Percentiles rank a stretch among this genome's conserved stretches.
Evolutionary conservation across 2,797 vertebrate genomes (phyloP).

Genomic region (Champsocephalus esox): DNA sequence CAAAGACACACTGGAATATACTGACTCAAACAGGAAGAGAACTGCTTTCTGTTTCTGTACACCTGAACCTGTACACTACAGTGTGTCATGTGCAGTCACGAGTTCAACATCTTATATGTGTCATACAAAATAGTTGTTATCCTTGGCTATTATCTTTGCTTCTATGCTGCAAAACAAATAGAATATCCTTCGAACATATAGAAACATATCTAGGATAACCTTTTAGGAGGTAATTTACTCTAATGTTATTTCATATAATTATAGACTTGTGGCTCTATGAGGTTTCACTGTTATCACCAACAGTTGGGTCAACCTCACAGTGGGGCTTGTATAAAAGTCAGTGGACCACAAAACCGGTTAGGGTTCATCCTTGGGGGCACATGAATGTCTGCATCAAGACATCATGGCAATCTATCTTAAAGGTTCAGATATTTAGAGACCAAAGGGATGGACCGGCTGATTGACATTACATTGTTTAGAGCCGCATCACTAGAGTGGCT

Average conservation of each 20-base stretch:
- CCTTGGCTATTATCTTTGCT: no score
- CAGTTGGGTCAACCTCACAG: no score
- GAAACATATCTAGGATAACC: no score
- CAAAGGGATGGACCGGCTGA: neutral
- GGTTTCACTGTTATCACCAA: neutral
- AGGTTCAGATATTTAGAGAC: no score
- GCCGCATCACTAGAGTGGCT: neutral
- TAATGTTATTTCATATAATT: no score
- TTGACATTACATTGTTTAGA: neutral
- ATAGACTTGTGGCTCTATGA: neutral
- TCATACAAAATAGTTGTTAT: no score
- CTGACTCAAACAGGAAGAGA: conserved; percentile 4
- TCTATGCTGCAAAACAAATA: no score
- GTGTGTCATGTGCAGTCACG: neutral
- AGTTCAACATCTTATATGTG: conserved; percentile 1
- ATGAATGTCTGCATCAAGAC: neutral
- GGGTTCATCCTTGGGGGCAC: neutral
- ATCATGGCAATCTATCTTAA: neutral
- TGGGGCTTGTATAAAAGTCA: no score
- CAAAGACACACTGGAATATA: conserved; percentile 11
- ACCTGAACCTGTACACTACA: conserved; percentile 19
- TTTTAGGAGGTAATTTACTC: no score
- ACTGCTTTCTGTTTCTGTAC: conserved; percentile 22
- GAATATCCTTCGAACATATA: no score
- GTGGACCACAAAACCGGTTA: neutral